Conservation (phyloP, 2,888 invertebrate genomes). For the Dasypogon diadema region DNA sequence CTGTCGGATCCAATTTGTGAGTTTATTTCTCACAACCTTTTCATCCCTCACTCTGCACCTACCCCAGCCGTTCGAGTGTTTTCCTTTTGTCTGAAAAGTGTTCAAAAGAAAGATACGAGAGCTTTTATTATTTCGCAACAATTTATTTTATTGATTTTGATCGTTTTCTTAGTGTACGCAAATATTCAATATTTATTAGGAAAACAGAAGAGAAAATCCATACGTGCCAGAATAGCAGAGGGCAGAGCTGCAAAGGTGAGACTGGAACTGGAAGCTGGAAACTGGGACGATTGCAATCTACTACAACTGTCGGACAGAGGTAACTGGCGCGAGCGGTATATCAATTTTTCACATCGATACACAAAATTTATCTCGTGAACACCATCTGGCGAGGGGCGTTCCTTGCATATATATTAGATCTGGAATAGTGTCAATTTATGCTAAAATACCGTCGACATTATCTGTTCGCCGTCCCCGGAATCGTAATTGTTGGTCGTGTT, state of each 20-base stretch:
- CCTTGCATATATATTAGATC: constrained; percentile 56
- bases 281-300: background rate
- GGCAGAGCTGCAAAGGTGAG: too few species aligned
- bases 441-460: constrained; percentile 51
- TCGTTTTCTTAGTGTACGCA: constrained; percentile 29
- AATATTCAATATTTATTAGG: constrained; percentile 10
- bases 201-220: background rate
- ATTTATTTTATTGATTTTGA: constrained; percentile 52
- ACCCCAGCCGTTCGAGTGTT: background rate
- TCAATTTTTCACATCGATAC: constrained; percentile 57
- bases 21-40: constrained; percentile 53
- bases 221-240: background rate
- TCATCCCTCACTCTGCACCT: background rate
- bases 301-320: background rate
- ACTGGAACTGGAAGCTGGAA: too few species aligned
- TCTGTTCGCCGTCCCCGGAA: constrained; percentile 51
- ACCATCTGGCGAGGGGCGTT: constrained; percentile 57
- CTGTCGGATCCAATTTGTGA: constrained; percentile 54
- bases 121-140: constrained; percentile 20
- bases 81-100: background rate
- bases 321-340: constrained; percentile 23
- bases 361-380: constrained; percentile 55
- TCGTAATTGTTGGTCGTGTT: constrained; percentile 55
- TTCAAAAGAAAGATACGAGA: constrained; percentile 22
- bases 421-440: constrained; percentile 56